These are phyloP conservation scores for Bombus fervidus DNA, from an alignment of 1,140 invertebrate species.

Conservation along the genomic window DNA sequence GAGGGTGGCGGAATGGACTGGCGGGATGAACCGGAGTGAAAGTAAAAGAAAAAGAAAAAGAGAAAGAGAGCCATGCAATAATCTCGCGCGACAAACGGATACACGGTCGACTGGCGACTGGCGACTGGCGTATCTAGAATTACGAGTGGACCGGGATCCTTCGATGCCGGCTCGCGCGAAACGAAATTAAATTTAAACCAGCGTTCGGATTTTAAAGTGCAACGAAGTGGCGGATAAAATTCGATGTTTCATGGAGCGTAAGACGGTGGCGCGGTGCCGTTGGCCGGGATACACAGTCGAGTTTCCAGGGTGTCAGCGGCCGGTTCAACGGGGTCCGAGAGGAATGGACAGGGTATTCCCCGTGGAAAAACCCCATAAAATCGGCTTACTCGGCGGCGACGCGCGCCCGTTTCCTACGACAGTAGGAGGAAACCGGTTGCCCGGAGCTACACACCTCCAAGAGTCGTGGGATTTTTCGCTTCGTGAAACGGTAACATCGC, in stretches of 20 bases:
- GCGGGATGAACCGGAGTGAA: too few relatives aligned
- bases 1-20: neutral
- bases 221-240: conserved; percentile 49
- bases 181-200: conserved; percentile 51
- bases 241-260: conserved; percentile 54
- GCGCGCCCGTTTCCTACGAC: neutral
- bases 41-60: neutral
- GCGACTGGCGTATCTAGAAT: neutral
- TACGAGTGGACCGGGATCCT: conserved; percentile 23
- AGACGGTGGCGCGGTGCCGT: conserved; percentile 33
- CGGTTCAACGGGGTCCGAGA: conserved; percentile 44
- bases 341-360: conserved; percentile 44
- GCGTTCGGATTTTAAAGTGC: conserved; percentile 42
- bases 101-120: neutral
- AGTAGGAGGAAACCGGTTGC: neutral
- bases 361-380: conserved; percentile 68
- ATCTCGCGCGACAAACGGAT: neutral
- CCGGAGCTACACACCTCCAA: neutral
- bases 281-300: conserved; percentile 25
- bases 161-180: conserved; percentile 4
- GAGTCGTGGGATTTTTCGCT: conserved; percentile 55
- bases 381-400: conserved; percentile 68
- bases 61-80: neutral
- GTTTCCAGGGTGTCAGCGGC: conserved; percentile 67
- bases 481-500: conserved; percentile 57